Evolutionary conservation across 2,888 invertebrate species (phyloP), one percentile per base, ranked within the genome.

Genomic region (Chromoteleia sp.): DNA sequence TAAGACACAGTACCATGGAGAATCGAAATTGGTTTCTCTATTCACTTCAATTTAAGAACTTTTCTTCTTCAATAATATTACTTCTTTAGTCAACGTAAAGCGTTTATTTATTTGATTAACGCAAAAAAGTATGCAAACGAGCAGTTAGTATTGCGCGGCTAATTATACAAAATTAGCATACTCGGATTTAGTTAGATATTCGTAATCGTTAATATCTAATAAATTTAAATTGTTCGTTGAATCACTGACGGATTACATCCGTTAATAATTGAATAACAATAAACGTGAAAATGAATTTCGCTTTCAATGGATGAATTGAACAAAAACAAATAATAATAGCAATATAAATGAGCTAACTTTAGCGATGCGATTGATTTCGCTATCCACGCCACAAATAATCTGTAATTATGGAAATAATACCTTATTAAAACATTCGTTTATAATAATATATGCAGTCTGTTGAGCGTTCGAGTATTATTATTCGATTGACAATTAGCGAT

Each of bases 251-350:
- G n/a, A 39, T 39, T 39, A 39, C 39, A 39, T 8, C 39, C 0
- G 12, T 39, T 12, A 39, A 39, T 39, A 39, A 39, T 39, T 14
- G 39, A 39, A 39, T 39, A 39, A 12, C 39, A 39, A 39, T 39
- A 14, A 39, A 12, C 14, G 12, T 39, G 39, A 39, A 39, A 39
- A 2, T 25, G 25, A 25, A 39, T 39, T 39, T n/a, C 8, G n/a
- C 14, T 12, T 1, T 14, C 1, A 2, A 39, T n/a, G 39, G n/a
- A 14, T 39, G n/a, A 39, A 39, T 2, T 1, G 14, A n/a, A 39
- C 39, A 39, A 39, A 39, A 39, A 14, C 25, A 14, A 39, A 12
- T 39, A 39, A 39, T 39, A 39, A 39, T 39, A 8, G 14, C 39
- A 39, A 39, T 39, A 14, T 39, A 39, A 39, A 39, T 39, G 8